Percentiles rank a stretch among this genome's conserved stretches.
Evolutionary conservation across 53 echinoderm and acorn worm genomes (phyloP).

Genomic region (Echinometra lucunter): DNA sequence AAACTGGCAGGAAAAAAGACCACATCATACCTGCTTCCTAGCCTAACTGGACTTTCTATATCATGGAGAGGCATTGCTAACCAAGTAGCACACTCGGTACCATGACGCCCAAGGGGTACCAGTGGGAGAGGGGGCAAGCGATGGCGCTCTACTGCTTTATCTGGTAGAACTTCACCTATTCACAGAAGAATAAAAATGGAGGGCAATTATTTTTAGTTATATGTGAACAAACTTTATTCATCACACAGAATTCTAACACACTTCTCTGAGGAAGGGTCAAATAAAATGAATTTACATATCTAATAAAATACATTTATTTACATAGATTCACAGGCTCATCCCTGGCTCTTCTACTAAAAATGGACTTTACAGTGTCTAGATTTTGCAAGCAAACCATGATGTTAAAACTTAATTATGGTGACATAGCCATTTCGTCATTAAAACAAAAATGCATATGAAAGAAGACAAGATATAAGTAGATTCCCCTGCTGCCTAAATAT

Average conservation of each 20-base stretch:
- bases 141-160: constrained; percentile 83
- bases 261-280: background rate
- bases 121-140: constrained; percentile 96
- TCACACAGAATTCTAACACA: background rate
- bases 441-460: too few relatives aligned
- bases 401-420: too few relatives aligned
- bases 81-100: constrained; percentile 95
- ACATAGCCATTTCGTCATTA: too few relatives aligned
- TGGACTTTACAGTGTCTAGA: too few relatives aligned
- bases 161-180: constrained; percentile 86
- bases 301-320: background rate
- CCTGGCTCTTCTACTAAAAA: too few relatives aligned
- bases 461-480: background rate
- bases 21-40: constrained; percentile 84
- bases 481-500: too few relatives aligned
- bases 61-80: constrained; percentile 97
- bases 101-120: constrained; percentile 93
- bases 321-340: background rate
- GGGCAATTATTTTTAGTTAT: background rate
- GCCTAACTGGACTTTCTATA: constrained; percentile 94
- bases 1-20: background rate
- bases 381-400: too few relatives aligned
- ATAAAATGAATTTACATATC: background rate
- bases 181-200: background rate
- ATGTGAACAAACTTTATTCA: background rate